Evolutionary conservation across 2,888 invertebrate species (phyloP).

Genomic region (Sympetrum striolatum): DNA sequence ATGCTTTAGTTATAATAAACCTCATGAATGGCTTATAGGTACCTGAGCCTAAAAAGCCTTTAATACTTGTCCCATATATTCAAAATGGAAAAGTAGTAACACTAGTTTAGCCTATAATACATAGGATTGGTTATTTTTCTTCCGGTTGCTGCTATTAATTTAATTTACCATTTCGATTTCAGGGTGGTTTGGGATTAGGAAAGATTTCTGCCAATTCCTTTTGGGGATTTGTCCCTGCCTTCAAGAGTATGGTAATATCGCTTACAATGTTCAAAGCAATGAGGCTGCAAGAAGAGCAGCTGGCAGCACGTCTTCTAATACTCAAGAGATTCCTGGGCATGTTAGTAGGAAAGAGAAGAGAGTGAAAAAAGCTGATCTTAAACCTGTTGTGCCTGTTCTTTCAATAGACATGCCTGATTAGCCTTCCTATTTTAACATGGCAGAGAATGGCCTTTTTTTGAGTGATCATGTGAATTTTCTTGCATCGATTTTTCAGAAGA

Average conservation of each 20-base stretch:
- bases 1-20: no score
- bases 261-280: constrained; percentile 75
- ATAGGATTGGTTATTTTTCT: no score
- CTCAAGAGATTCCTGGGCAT: constrained; percentile 60
- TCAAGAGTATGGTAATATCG: constrained; percentile 98
- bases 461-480: neutral
- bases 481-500: neutral
- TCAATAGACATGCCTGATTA: constrained; percentile 93
- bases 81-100: no score
- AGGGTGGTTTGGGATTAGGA: constrained; percentile 99
- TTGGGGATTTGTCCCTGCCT: constrained; percentile 91
- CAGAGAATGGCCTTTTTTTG: neutral
- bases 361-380: constrained; percentile 79
- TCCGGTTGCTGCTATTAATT: neutral
- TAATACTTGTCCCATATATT: no score
- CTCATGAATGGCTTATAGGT: no score
- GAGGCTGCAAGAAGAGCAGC: constrained; percentile 49
- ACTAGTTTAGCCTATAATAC: no score
- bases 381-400: constrained; percentile 87
- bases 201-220: constrained; percentile 97
- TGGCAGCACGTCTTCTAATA: constrained; percentile 55
- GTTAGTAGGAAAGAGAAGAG: constrained; percentile 70
- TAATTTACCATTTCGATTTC: constrained; percentile 55
- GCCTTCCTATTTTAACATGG: constrained; percentile 52
- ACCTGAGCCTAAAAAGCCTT: no score